Base-by-base conservation (phyloP, 2,797 vertebrate genomes). In the Squalus acanthias region DNA sequence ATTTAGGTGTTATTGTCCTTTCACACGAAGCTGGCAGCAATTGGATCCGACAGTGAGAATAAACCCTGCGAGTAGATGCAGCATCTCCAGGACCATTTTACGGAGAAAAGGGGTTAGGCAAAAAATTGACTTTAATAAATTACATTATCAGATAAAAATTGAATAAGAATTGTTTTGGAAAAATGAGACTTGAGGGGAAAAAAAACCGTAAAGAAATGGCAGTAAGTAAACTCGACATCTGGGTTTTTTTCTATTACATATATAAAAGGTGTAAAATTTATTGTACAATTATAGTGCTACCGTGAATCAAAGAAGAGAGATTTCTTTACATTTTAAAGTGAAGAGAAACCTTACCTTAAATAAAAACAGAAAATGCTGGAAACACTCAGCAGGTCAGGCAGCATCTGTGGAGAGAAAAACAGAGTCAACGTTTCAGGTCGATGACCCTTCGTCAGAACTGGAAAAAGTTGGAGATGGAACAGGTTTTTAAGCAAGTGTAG, bases 11-110 rank as follows among this genome's bases (percentile, higher is more conserved):
- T 93, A 46, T 69, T 69, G 91, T 39, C 91, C 63, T 20, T 93
- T 93, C 91, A 46, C n/a, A 67, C n/a, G 0, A 8, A 24, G 91
- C n/a, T 67, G 63, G n/a, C 20, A 24, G 69, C 91, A 69, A 93
- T 69, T 69, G 63, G 91, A 93, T 69, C n/a, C 24, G 63, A 93
- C 91, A 93, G 17, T 93, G 63, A 69, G n/a, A 93, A 69, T 60
- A 69, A 46, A 39, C 29, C 60, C 60, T 39, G 33, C 17, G 67
- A 92, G 89, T 92, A 20, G 60, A 65, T 92, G 20, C 7, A 65
- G 60, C 26, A 65, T n/a, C 57, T 65, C 15, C 91, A 93, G n/a
- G n/a, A 22, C 17, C 63, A 93, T 67, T 93, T 69, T 93, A 39
- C 39, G 63, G 29, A 24, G 20, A 69, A 69, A 69, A 46, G 7